Base-by-base conservation (phyloP, 1,140 invertebrate species). In the Hycleus cichorii region DNA sequence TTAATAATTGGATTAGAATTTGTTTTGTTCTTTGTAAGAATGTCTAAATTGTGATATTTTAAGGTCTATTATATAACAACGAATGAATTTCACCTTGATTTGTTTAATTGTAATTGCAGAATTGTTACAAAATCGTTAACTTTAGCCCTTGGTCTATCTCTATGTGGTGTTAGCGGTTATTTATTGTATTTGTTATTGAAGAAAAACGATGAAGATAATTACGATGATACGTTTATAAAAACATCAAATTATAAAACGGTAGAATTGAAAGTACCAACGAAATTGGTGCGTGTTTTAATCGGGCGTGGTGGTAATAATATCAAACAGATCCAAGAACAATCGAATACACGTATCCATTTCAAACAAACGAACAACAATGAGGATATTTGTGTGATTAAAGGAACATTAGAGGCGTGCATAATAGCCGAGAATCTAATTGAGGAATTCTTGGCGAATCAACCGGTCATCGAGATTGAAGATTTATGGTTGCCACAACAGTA, bases 391-490 rank as follows among this genome's bases (percentile, higher is more conserved):
- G 71, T 84, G 2, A 87, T 92, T 43, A 74, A 75, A 43, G 90
- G 90, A 2, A 72, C 72, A 1, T 69, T 74, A 0, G 81, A 87
- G 45, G 74, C 77, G 18, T 81, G 86, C 0, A 80, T 81, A 49
- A 68, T 83, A 4, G 90, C 90, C 0, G 83, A 90, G 62, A 75
- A 78, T 1, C 68, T 90, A 54, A 81, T 94, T n/a, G 75, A 84
- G 9, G 80, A 84, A 47, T 83, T 89, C 57, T 81, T 93, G 1
- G 76, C 77, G 3, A 83, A 84, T 53, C 83, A 87, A 47, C 84
- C 86, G 4, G 63, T 81, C 0, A 78, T 88, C 11, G 79, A 85
- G 44, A 78, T 79, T 8, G 78, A 80, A 56, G 81, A 82, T 57
- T 81, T 89, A 38, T 75, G 73, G 38, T 81, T 93, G 2, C 85